Evolutionary conservation across 2,113 vertebrate genomes (phyloP), one percentile per base, ranked within the genome.

Genomic region (Grallaria varia): DNA sequence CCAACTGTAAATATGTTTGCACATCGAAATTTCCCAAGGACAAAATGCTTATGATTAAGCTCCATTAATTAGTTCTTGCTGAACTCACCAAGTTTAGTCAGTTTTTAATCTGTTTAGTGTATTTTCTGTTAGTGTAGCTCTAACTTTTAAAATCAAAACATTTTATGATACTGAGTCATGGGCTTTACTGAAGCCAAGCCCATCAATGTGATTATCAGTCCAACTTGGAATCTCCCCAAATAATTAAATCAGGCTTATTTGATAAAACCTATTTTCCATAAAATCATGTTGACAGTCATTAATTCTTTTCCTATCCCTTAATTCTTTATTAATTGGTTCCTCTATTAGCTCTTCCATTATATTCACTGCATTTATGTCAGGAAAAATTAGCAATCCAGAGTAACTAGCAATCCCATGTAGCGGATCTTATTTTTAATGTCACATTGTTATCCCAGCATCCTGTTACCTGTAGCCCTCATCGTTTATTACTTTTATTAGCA

Each of bases 261-360:
- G 93, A 97, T 95, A 96, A 96, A 95, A 95, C 89, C 84, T 95
- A 56, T 95, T 96, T 95, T 96, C 91, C 84, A 96, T 95, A 96
- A 97, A 97, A 96, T 95, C 93, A 91, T 95, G 95, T 96, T 96
- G 95, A 95, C 89, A 95, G 87, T 82, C 89, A 95, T 95, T 95
- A 97, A 92, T 95, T 93, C 86, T 72, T 60, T 84, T 89, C 71
- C 91, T 89, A 53, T 84, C 77, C 94, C 69, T 85, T 96, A 97
- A 96, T 96, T 92, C 95, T 95, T 93, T 94, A 96, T 97, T 95
- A 95, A 95, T 96, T 95, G 77, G 60, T 84, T 93, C 87, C 62
- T 89, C 76, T 91, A 66, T 95, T 91, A 95, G 62, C 53, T 93
- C 40, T 95, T 79, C 81, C 49, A 73, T 95, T 96, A 78, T 92